Evolutionary conservation across 2,113 vertebrate species (phyloP).

Genomic region (Zosterops pallidus): DNA sequence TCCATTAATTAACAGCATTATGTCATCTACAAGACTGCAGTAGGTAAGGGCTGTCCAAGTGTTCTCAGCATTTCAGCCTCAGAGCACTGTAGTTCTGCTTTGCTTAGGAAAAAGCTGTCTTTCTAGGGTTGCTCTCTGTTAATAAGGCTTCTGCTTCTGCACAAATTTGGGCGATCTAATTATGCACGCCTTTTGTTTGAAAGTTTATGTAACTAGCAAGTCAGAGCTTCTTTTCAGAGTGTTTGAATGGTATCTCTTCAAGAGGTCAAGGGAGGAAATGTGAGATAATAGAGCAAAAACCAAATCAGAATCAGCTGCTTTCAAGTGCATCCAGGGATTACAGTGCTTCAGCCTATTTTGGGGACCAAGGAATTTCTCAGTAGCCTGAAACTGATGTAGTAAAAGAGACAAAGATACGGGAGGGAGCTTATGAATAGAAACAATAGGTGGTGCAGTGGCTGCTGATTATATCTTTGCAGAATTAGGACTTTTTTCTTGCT

Average conservation of each 20-base stretch:
- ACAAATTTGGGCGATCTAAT: conserved; percentile 26
- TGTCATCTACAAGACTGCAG: background rate
- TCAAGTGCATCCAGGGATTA: conserved; percentile 47
- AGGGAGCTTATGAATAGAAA: conserved; percentile 43
- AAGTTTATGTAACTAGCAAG: conserved; percentile 49
- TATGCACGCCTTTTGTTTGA: conserved; percentile 47
- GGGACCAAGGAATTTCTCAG: conserved; percentile 6
- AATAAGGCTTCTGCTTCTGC: background rate
- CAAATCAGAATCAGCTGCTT: conserved; percentile 43
- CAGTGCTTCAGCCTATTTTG: background rate
- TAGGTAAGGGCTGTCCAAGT: background rate
- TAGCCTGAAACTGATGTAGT: background rate
- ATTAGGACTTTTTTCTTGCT: background rate
- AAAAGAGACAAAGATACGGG: background rate
- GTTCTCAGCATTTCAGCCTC: background rate
- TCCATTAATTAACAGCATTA: conserved; percentile 20
- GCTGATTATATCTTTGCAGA: conserved; percentile 12
- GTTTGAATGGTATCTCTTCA: conserved; percentile 41
- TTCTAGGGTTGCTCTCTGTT: background rate
- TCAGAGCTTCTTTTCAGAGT: conserved; percentile 46
- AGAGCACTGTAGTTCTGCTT: background rate
- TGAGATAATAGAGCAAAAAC: conserved; percentile 30
- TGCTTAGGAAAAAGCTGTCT: background rate
- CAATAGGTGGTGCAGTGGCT: conserved; percentile 3
- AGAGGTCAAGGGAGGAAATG: conserved; percentile 48